Percentiles rank a stretch among this genome's conserved stretches.
These are phyloP conservation scores for Xestia sexstrigata DNA, from an alignment of 2,888 invertebrate species.

Conservation along the genomic window DNA sequence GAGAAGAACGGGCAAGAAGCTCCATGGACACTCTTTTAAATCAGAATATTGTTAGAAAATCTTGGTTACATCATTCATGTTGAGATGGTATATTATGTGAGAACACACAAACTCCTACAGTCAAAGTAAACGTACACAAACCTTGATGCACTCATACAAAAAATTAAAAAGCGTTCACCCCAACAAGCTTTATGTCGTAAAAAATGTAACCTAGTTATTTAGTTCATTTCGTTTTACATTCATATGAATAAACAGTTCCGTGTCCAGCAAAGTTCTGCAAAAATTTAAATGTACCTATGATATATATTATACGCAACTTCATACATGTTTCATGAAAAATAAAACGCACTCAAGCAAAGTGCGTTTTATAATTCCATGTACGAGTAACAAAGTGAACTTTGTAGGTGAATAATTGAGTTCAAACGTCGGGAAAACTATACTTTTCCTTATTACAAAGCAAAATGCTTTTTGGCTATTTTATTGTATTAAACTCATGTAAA, in stretches of 20 bases:
- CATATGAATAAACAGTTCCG: conserved; percentile 20
- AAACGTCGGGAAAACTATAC: neutral
- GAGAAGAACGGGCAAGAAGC: no score
- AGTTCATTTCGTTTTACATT: neutral
- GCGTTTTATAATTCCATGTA: conserved; percentile 14
- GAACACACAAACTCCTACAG: neutral
- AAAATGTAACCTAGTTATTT: neutral
- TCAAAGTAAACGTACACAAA: neutral
- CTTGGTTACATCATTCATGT: no score
- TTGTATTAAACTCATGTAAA: neutral
- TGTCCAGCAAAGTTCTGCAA: neutral
- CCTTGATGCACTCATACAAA: neutral
- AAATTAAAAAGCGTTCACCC: neutral
- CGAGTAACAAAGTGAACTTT: neutral
- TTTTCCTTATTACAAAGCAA: conserved; percentile 9
- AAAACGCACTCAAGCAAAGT: conserved; percentile 19
- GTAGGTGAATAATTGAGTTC: conserved; percentile 21
- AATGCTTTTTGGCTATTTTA: neutral
- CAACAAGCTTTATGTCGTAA: neutral
- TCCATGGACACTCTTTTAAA: no score
- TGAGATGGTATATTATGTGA: no score
- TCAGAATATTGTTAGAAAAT: no score
- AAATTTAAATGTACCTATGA: conserved; percentile 13
- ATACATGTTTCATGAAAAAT: conserved; percentile 21
- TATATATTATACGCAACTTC: conserved; percentile 8